These are phyloP conservation scores for Spodoptera littoralis DNA, from an alignment of 2,888 invertebrate species.

Conservation along the genomic window DNA sequence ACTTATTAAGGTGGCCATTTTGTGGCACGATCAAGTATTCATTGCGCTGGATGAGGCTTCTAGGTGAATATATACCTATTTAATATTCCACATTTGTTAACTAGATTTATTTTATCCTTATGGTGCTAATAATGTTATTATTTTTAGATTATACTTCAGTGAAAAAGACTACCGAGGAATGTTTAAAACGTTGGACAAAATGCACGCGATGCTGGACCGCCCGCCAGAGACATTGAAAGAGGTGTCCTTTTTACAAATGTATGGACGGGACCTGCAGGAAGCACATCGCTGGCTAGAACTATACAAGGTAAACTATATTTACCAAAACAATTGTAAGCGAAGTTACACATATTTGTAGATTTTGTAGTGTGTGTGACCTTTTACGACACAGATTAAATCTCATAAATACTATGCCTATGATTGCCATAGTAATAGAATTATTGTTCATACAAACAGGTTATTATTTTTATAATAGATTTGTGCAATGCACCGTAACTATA, in stretches of 20 bases:
- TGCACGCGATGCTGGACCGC: conserved; percentile 97
- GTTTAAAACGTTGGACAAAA: conserved; percentile 97
- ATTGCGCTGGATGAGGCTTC: conserved; percentile 97
- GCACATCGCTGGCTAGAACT: conserved; percentile 98
- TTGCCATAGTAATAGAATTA: no score
- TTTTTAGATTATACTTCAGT: conserved; percentile 96
- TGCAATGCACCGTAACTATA: no score
- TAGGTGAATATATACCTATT: conserved; percentile 67
- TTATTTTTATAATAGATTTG: no score
- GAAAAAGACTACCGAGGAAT: conserved; percentile 98
- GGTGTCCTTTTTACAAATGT: conserved; percentile 98
- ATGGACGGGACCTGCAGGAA: conserved; percentile 97
- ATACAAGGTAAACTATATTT: conserved; percentile 88
- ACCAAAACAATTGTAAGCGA: conserved; percentile 7
- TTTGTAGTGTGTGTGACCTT: neutral
- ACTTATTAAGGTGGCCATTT: conserved; percentile 98
- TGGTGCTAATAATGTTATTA: no score
- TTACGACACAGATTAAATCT: neutral
- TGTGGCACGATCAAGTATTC: conserved; percentile 98
- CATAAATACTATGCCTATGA: no score
- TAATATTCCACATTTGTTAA: no score
- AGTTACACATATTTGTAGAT: neutral
- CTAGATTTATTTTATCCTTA: no score
- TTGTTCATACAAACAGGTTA: no score
- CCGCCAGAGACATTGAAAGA: conserved; percentile 99